These are phyloP conservation scores for Tragelaphus oryx DNA, from an alignment of 2,797 vertebrate genomes.

Conservation along the genomic window DNA sequence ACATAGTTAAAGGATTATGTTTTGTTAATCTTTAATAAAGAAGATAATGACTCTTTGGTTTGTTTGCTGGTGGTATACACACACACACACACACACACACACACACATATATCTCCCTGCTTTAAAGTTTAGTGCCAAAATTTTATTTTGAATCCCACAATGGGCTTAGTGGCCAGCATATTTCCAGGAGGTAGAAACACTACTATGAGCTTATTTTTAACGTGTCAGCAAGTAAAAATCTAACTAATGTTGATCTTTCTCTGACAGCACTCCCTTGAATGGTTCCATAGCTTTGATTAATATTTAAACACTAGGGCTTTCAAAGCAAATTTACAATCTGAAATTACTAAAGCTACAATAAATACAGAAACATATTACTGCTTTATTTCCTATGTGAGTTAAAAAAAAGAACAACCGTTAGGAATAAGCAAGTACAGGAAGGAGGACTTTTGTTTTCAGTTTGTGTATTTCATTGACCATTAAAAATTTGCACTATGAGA, in stretches of 20 bases:
- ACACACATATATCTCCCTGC: not conserved
- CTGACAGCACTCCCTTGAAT: constrained; percentile 57
- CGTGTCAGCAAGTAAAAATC: constrained; percentile 48
- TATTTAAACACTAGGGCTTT: constrained; percentile 65
- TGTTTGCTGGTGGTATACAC: not conserved
- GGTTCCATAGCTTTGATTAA: constrained; percentile 49
- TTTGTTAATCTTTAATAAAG: constrained; percentile 10
- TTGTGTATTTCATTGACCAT: not conserved
- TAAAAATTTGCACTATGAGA: not conserved
- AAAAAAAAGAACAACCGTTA: not conserved
- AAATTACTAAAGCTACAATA: constrained; percentile 60
- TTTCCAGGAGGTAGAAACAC: constrained; percentile 29
- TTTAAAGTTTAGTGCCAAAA: not conserved
- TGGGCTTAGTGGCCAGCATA: not conserved
- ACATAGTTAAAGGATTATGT: not conserved
- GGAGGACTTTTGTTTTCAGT: constrained; percentile 2
- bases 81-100: not conserved
- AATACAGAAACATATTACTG: constrained; percentile 33
- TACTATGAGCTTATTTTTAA: constrained; percentile 56
- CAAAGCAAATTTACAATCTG: constrained; percentile 60
- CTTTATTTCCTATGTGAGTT: constrained; percentile 47
- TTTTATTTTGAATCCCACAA: not conserved
- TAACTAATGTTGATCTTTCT: constrained; percentile 65
- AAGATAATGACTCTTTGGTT: not conserved
- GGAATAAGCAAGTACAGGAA: not conserved